Evolutionary conservation across 2,888 invertebrate species (phyloP), one percentile per base, ranked within the genome.

Genomic region (Synanthedon vespiformis): DNA sequence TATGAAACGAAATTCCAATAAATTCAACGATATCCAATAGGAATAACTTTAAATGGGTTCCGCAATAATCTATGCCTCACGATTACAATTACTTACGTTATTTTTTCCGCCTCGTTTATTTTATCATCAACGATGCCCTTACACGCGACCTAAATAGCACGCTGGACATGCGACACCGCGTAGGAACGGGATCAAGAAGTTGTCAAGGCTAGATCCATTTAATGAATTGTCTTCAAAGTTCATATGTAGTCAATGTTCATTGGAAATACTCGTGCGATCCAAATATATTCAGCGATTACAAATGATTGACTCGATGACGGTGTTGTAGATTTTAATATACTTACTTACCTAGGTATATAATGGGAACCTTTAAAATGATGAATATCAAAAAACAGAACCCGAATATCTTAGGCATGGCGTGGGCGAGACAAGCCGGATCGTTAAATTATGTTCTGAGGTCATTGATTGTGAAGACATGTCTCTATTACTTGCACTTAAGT

Each of bases 161-260:
- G 68, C 69, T 68, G 64, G 70, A 71, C 73, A 76, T 63, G 66
- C 71, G 73, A 80, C 75, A 79, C 69, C 64, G 77, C 77, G 77
- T 78, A 83, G 76, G 75, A 70, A 77, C 77, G 77, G 70, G 77
- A 83, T 79, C 81, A 81, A 82, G 80, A 80, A 73, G 80, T 76
- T 72, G 74, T 66, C 84, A 87, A 87, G 86, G 87, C 70, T 80
- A 71, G 74, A 85, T 83, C 79, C 72, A 85, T 86, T 85, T 81
- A 44, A 44, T 44, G 44, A 44, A 44, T 44, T 48, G 48, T 48
- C 48, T 48, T 48, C 48, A 48, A 18, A 16, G 16, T 16, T 44
- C 11, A 34, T 44, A 4, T 44, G 16, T 16, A 14, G 11, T 44
- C 44, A 44, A 44, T 44, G 13, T 44, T 44, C 44, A 44, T 44